These are phyloP conservation scores for Apamea anceps DNA, from an alignment of 2,888 invertebrate species.

Conservation along the genomic window DNA sequence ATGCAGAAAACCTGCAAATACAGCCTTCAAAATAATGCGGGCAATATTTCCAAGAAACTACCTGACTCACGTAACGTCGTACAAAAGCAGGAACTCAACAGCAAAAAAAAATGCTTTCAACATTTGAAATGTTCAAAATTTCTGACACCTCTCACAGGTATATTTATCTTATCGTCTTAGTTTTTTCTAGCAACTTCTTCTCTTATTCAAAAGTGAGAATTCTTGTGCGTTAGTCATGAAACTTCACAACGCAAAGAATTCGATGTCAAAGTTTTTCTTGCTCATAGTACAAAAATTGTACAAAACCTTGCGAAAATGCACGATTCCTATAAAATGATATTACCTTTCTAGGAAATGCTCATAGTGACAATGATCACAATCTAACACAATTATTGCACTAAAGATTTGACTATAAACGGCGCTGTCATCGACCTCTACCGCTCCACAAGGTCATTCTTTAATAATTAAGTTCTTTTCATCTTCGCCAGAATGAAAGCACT, in stretches of 20 bases:
- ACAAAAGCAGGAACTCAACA: conserved; percentile 23
- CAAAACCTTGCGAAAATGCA: conserved; percentile 1
- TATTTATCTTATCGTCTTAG: conserved; percentile 34
- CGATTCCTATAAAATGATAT: neutral
- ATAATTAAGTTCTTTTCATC: conserved; percentile 63
- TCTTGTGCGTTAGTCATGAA: conserved; percentile 12
- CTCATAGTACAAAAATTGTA: neutral
- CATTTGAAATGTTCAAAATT: conserved; percentile 43
- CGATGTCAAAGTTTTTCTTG: neutral
- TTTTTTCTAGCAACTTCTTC: conserved; percentile 35
- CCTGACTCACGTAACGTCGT: conserved; percentile 51
- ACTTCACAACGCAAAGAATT: neutral
- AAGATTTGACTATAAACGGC: conserved; percentile 36
- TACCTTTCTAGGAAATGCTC: conserved; percentile 4
- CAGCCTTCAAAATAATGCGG: conserved; percentile 15
- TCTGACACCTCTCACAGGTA: conserved; percentile 29
- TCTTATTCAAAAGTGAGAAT: conserved; percentile 22
- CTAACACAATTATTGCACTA: conserved; percentile 32
- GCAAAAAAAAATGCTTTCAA: conserved; percentile 38
- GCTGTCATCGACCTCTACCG: conserved; percentile 57
- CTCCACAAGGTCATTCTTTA: conserved; percentile 62
- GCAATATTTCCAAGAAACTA: conserved; percentile 54
- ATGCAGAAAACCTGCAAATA: conserved; percentile 8
- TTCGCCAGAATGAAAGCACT: conserved; percentile 61
- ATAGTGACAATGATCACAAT: conserved; percentile 10